Conservation (phyloP, 2,113 vertebrate species). For the Hypocryptadius cinnamomeus region DNA sequence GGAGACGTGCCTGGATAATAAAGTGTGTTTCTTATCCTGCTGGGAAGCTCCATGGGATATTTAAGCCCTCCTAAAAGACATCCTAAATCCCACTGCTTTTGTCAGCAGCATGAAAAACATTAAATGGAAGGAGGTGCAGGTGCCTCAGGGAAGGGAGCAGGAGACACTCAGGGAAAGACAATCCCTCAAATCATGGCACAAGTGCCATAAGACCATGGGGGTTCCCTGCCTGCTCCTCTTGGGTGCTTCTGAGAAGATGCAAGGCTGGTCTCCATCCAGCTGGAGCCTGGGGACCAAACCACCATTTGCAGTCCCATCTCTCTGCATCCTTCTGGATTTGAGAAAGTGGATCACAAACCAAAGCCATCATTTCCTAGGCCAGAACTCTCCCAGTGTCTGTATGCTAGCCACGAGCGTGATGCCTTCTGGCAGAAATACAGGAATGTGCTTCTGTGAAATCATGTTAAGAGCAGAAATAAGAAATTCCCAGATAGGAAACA, state of each 20-base stretch:
- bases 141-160: not conserved
- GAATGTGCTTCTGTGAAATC: not conserved
- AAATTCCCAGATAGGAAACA: not conserved
- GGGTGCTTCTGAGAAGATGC: not conserved
- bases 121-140: not conserved
- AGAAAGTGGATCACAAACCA: not conserved
- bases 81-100: not conserved
- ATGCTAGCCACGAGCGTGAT: not conserved
- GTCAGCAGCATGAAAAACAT: not conserved
- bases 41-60: not conserved
- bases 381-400: not conserved
- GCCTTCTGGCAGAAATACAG: not conserved
- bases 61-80: not conserved
- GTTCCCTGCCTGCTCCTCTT: not conserved
- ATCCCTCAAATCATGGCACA: not conserved
- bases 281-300: not conserved
- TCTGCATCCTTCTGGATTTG: not conserved
- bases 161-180: not conserved
- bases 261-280: not conserved
- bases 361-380: not conserved
- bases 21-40: not conserved
- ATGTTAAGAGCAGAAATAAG: not conserved
- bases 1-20: not conserved
- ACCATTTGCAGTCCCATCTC: not conserved
- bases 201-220: rapidly evolving